phyloP scores from a whole-genome alignment of 2,113 vertebrate species.

The Coryphaenoides rupestris region DNA sequence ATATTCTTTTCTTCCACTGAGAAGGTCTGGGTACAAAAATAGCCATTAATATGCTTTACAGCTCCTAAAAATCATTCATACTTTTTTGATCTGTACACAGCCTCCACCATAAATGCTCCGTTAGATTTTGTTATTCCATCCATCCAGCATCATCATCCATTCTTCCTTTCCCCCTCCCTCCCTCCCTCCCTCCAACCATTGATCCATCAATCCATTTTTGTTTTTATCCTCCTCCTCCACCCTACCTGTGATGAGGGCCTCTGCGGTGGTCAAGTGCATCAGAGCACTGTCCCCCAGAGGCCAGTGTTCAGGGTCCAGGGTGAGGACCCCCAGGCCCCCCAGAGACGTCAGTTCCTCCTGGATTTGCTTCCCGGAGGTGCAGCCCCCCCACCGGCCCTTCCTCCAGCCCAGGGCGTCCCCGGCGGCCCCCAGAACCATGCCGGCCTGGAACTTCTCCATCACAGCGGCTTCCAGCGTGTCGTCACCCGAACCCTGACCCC shows the following conservation, averaged over 20 bases:
- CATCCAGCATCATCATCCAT: too few relatives aligned
- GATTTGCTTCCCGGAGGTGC: slow-evolving; percentile 76
- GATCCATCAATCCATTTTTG: too few relatives aligned
- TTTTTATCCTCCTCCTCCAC: background rate
- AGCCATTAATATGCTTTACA: too few relatives aligned
- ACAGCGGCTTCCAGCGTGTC: background rate
- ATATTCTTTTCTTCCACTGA: too few relatives aligned
- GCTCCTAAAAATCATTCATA: too few relatives aligned
- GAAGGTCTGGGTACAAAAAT: too few relatives aligned
- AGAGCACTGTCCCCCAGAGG: slow-evolving; percentile 86
- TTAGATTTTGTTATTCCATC: too few relatives aligned
- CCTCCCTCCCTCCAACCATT: background rate
- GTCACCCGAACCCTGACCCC: background rate
- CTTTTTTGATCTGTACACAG: too few relatives aligned
- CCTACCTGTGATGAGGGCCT: slow-evolving; percentile 89
- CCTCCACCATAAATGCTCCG: too few relatives aligned
- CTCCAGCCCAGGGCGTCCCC: slow-evolving; percentile 88
- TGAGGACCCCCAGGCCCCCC: slow-evolving; percentile 80
- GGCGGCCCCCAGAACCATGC: slow-evolving; percentile 81
- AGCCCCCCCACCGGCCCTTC: slow-evolving; percentile 77
- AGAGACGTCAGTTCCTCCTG: slow-evolving; percentile 80
- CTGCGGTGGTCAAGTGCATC: slow-evolving; percentile 91
- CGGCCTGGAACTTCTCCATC: slow-evolving; percentile 94
- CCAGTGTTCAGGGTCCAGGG: slow-evolving; percentile 84
- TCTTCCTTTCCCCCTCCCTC: too few relatives aligned